Conservation (phyloP, 2,113 vertebrate species). For the Alces alces region DNA sequence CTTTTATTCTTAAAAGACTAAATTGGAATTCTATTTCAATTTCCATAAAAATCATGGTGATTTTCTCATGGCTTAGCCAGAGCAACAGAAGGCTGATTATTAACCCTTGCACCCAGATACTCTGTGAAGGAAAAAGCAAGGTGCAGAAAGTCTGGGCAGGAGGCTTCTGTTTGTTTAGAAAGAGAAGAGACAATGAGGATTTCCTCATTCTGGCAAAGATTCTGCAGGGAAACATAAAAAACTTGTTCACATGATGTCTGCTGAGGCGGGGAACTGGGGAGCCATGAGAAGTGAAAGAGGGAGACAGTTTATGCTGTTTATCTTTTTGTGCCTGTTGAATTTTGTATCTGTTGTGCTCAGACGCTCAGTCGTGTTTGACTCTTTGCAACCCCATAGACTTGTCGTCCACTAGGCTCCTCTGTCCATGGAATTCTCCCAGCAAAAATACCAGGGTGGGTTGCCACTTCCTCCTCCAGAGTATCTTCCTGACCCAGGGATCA, state of each 20-base stretch:
- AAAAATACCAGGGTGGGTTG: not conserved
- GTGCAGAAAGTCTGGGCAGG: not conserved
- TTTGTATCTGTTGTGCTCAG: not conserved
- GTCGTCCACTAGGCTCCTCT: not conserved
- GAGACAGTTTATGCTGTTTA: not conserved
- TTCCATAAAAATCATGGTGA: not conserved
- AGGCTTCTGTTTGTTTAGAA: not conserved
- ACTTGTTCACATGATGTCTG: not conserved
- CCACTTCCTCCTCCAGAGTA: not conserved
- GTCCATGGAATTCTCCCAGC: not conserved
- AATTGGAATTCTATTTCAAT: not conserved
- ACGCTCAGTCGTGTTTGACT: not conserved
- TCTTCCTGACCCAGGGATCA: not conserved
- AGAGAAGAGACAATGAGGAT: not conserved
- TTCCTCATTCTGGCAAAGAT: not conserved
- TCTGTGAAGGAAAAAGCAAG: not conserved
- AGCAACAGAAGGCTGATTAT: not conserved
- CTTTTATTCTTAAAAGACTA: not conserved
- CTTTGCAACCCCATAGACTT: not conserved
- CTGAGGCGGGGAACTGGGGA: not conserved
- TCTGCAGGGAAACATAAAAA: not conserved
- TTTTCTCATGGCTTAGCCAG: not conserved
- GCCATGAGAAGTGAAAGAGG: not conserved
- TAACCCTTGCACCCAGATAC: not conserved
- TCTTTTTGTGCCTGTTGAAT: not conserved